These are phyloP conservation scores for Merodon equestris DNA, from an alignment of 2,888 invertebrate genomes.

Conservation along the genomic window DNA sequence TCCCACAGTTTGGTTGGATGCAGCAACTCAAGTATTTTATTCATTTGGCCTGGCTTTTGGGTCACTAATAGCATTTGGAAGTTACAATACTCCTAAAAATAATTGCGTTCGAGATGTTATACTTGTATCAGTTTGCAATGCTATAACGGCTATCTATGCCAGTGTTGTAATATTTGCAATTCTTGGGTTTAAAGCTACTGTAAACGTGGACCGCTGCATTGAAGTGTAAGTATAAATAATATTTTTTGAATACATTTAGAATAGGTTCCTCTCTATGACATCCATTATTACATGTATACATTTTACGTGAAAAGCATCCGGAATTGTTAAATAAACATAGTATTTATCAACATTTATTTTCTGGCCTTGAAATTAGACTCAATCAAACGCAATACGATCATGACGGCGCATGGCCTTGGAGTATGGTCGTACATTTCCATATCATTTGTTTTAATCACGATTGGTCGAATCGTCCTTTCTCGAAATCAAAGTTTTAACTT, in stretches of 20 bases:
- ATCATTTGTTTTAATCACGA: no score
- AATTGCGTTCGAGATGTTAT: conserved; percentile 96
- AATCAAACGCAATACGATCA: no score
- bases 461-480: no score
- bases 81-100: conserved; percentile 96
- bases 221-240: conserved; percentile 81
- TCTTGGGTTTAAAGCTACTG: conserved; percentile 96
- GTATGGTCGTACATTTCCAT: no score
- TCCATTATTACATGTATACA: no score
- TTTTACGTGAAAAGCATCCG: no score
- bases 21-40: conserved; percentile 98
- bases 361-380: no score
- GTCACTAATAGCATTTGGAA: conserved; percentile 96
- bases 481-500: no score
- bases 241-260: conserved; percentile 12
- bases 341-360: no score
- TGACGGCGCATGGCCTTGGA: no score
- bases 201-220: conserved; percentile 91
- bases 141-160: conserved; percentile 95
- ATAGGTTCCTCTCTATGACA: no score
- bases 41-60: conserved; percentile 97
- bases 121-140: conserved; percentile 94
- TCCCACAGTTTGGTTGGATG: conserved; percentile 96
- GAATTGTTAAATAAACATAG: no score
- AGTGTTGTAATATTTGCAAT: conserved; percentile 97